Evolutionary conservation across 2,113 vertebrate species (phyloP).

Genomic region (Synodontis membranacea): DNA sequence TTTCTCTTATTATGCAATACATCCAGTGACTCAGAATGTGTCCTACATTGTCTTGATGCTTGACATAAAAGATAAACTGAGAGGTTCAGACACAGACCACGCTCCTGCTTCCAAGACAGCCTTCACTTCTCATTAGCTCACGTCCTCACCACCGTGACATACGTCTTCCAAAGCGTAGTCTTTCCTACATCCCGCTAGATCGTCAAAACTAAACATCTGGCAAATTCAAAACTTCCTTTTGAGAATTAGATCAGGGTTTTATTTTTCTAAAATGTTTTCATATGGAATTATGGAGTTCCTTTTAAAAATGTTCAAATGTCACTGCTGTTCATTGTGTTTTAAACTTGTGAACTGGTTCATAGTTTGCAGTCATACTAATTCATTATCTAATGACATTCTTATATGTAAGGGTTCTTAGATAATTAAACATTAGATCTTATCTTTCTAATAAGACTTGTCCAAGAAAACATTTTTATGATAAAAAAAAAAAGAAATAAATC

Average conservation of each 20-base stretch:
- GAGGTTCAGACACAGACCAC: conserved; percentile 24
- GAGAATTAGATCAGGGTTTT: background rate
- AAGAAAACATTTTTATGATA: background rate
- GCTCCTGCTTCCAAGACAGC: conserved; percentile 34
- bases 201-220: conserved; percentile 22
- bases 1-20: conserved; percentile 27
- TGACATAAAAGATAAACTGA: conserved; percentile 40
- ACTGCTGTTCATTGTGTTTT: background rate
- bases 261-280: background rate
- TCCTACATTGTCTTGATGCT: conserved; percentile 39
- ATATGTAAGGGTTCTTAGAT: background rate
- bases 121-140: conserved; percentile 54
- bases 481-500: background rate
- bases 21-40: background rate
- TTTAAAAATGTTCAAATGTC: background rate
- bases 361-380: background rate
- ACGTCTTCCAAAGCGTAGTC: conserved; percentile 34
- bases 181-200: conserved; percentile 13
- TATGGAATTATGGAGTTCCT: background rate
- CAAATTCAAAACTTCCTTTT: conserved; percentile 21
- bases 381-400: background rate
- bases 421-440: background rate
- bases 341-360: background rate
- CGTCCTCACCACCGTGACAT: conserved; percentile 35
- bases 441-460: background rate